These are phyloP conservation scores for Hybognathus amarus DNA, from an alignment of 2,797 vertebrate genomes.

Conservation along the genomic window DNA sequence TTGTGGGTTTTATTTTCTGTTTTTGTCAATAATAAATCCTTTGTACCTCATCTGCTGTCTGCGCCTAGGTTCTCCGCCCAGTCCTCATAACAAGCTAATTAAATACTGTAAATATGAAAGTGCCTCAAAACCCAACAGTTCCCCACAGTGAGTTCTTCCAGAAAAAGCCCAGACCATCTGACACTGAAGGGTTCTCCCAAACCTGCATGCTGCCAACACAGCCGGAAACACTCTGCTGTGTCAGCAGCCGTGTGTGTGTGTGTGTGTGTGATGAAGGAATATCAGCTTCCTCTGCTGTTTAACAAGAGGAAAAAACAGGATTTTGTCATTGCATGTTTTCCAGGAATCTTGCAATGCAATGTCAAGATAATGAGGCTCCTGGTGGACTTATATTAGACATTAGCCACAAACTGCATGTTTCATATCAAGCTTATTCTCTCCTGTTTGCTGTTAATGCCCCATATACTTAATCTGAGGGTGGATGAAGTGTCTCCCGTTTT, in stretches of 20 bases:
- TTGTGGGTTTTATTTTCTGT: too few species aligned
- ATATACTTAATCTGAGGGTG: not conserved
- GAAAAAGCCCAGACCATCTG: conserved; percentile 57
- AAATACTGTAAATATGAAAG: conserved; percentile 37
- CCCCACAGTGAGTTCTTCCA: conserved; percentile 42
- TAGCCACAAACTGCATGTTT: not conserved
- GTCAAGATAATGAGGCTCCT: not conserved
- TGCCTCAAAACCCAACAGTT: conserved; percentile 43
- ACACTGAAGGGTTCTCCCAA: conserved; percentile 59
- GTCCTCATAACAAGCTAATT: too few species aligned
- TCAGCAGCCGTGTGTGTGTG: conserved; percentile 41
- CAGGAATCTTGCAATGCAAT: not conserved
- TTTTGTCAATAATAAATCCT: too few species aligned
- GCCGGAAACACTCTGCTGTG: conserved; percentile 48
- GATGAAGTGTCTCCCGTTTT: not conserved
- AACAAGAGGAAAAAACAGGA: conserved; percentile 1
- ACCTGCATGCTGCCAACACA: conserved; percentile 49
- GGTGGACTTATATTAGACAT: not conserved
- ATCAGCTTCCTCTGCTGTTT: conserved; percentile 42
- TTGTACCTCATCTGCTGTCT: too few species aligned
- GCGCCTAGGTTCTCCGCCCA: too few species aligned
- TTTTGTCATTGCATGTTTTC: not conserved
- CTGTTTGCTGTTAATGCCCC: not conserved
- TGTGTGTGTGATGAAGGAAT: conserved; percentile 28
- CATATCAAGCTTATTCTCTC: not conserved